Evolutionary conservation across 2,888 invertebrate species (phyloP), one percentile per base, ranked within the genome.

Genomic region (Rhaphigaster nebulosa): DNA sequence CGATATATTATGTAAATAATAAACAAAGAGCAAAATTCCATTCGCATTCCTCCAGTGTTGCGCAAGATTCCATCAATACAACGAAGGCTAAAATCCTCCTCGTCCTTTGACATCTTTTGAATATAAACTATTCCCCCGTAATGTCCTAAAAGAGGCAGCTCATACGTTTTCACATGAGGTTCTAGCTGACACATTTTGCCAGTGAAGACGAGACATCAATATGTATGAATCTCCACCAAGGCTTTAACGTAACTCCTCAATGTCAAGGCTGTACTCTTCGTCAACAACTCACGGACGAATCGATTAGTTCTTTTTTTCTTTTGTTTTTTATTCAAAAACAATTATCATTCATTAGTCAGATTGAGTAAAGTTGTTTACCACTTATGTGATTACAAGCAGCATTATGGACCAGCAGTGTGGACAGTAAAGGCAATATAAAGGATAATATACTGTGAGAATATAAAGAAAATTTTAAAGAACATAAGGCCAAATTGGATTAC

Each of bases 281-380:
- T 84, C 84, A 84, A 84, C 84, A 84, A 41, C 84, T 84, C 84
- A 84, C 41, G 84, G 45, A 45, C 84, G 45, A 84, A 84, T 84
- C 84, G 26, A 84, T 84, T 84, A 84, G 41, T 45, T 84, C 70
- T 34, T 70, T 34, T n/a, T 70, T 70, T 65, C n/a, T 65, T 65
- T 65, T 65, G 3, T 65, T 65, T 34, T 70, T 29, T 70, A 34
- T 70, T 70, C 34, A 34, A 34, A 34, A 70, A 70, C 70, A 34
- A 70, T 70, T 70, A 70, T 34, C 34, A 70, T 70, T 70, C 70
- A 70, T 70, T 70, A 70, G 70, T 70, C 65, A 34, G 34, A 34
- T 70, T 70, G 20, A 70, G 34, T 20, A 20, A 70, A 70, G 70
- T 70, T 70, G 70, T 70, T 70, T 70, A 70, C 70, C 70, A 34